Evolutionary conservation across 2,113 vertebrate genomes (phyloP), one percentile per base, ranked within the genome.

Genomic region (Guaruba guarouba): DNA sequence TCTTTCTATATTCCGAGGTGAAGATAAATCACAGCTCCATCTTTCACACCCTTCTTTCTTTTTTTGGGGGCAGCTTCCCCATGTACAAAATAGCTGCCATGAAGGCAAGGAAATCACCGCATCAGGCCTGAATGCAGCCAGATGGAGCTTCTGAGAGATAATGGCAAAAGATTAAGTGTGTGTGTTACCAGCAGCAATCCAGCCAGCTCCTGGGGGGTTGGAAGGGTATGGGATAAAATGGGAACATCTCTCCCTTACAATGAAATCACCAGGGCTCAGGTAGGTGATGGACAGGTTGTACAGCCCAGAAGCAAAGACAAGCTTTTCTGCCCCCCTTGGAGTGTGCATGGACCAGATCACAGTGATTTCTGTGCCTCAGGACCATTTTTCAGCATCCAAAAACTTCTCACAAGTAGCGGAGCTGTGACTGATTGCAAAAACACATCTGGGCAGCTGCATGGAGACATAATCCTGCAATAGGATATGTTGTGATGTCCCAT

Each of bases 1-100:
- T 92, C 46, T 69, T 68, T 88, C 86, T 96, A 11, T 91, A 94
- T 84, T 75, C 68, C 48, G 73, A 69, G 54, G 49, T 74, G 76
- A 92, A 96, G 88, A 92, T 73, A 96, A 89, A 86, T 68, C 80
- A 71, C 33, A 63, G 77, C 10, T 77, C 66, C 37, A 63, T 87
- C 89, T 95, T 93, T 75, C 77, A 69, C 37, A 39, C 82, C 43
- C 17, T 9, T 69, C 43, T 51, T 25, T 68, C 29, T 69, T 35
- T 41, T 37, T 67, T 17, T 3, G 0, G 6, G 8, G 68, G 5
- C 46, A 90, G 51, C 43, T 93, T 63, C 55, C 39, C 64, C 27
- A 2, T 29, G 29, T 88, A 78, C 83, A 64, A 92, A 92, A 81
- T 28, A 83, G 48, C 48, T 93, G 44, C 57, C 29, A 75, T 0